phyloP scores from a whole-genome alignment of 2,888 invertebrate species.

The Scaptomyza flava region DNA sequence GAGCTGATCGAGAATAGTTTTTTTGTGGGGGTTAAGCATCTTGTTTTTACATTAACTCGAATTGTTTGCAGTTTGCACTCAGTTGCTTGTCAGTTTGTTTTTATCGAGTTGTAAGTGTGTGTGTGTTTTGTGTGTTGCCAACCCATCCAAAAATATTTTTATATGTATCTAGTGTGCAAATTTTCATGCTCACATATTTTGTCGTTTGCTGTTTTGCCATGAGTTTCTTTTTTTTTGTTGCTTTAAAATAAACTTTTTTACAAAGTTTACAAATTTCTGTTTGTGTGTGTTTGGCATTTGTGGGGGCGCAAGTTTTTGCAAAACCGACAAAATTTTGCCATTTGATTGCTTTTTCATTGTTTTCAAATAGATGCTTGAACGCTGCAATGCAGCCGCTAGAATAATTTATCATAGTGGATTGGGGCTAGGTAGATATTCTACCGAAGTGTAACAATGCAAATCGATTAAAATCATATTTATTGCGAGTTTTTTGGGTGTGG shows the following conservation, averaged over 20 bases:
- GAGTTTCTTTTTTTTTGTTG: conserved; percentile 19
- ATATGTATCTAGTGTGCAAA: conserved; percentile 38
- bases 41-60: conserved; percentile 70
- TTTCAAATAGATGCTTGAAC: conserved; percentile 63
- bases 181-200: conserved; percentile 39
- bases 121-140: conserved; percentile 21
- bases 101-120: conserved; percentile 29
- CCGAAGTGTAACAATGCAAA: conserved; percentile 53
- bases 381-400: conserved; percentile 38
- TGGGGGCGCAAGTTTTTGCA: conserved; percentile 45
- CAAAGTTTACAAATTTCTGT: conserved; percentile 54
- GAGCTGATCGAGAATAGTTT: conserved; percentile 13
- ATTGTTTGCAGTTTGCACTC: conserved; percentile 63
- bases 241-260: conserved; percentile 45
- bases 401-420: not conserved
- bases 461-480: conserved; percentile 76
- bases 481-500: conserved; percentile 33
- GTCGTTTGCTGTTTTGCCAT: conserved; percentile 37
- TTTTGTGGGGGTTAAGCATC: conserved; percentile 25
- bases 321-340: conserved; percentile 40
- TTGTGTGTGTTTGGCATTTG: conserved; percentile 14
- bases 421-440: not conserved
- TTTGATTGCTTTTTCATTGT: conserved; percentile 78
- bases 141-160: conserved; percentile 35
- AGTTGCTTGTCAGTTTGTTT: conserved; percentile 39